Conservation (phyloP, 2,797 vertebrate genomes). For the Epinephelus awoara region DNA sequence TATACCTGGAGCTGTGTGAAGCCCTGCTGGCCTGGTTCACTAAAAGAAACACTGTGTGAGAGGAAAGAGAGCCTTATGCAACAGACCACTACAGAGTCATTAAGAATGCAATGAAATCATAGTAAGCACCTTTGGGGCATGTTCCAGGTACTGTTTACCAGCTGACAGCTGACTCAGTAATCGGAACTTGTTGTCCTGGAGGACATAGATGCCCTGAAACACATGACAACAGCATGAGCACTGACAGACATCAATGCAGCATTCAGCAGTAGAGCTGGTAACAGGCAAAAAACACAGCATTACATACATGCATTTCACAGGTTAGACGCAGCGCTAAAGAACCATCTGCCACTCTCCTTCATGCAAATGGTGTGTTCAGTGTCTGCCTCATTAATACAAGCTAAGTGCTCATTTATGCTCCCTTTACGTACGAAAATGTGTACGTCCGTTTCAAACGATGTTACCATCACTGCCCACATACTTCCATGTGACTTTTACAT, state of each 20-base stretch:
- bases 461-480: too few relatives aligned
- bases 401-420: too few relatives aligned
- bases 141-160: conserved; percentile 95
- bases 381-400: too few relatives aligned
- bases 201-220: conserved; percentile 94
- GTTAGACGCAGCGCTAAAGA: too few relatives aligned
- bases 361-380: too few relatives aligned
- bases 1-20: neutral
- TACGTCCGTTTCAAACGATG: too few relatives aligned
- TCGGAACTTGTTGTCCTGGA: conserved; percentile 96
- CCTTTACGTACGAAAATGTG: too few relatives aligned
- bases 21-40: neutral
- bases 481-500: too few relatives aligned
- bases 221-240: conserved; percentile 21
- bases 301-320: neutral
- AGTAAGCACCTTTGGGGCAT: conserved; percentile 91
- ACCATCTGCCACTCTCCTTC: too few relatives aligned
- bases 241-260: neutral
- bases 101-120: neutral
- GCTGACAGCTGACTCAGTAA: conserved; percentile 93
- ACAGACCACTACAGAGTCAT: neutral
- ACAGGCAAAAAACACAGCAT: neutral
- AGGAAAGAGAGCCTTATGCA: neutral
- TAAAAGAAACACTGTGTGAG: neutral
- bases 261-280: too few relatives aligned